Evolutionary conservation across 2,113 vertebrate species (phyloP).

Genomic region (Heptranchias perlo): DNA sequence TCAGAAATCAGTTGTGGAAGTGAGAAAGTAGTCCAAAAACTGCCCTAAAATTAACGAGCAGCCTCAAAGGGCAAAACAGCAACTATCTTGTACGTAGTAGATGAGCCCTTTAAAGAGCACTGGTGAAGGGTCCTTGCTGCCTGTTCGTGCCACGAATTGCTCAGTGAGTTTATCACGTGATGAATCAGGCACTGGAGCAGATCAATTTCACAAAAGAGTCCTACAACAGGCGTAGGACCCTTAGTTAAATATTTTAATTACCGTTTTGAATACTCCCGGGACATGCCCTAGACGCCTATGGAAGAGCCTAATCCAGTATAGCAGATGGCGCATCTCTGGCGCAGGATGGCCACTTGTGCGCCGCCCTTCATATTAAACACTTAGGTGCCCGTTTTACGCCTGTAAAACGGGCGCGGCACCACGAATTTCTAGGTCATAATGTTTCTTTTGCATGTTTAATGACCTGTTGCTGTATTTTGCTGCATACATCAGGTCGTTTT

Average conservation of each 20-base stretch:
- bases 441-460: not conserved
- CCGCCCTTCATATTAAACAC: not conserved
- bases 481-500: not conserved
- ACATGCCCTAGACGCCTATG: not conserved
- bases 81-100: not conserved
- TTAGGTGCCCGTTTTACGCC: not conserved
- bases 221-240: not conserved
- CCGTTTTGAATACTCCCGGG: too few species aligned
- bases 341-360: not conserved
- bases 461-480: not conserved
- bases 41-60: too few species aligned
- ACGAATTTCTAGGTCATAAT: not conserved
- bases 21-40: not conserved
- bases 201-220: not conserved
- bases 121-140: not conserved
- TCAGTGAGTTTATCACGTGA: not conserved
- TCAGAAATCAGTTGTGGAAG: not conserved
- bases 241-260: too few species aligned
- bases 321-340: too few species aligned
- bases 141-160: not conserved
- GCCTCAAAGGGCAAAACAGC: not conserved
- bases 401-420: not conserved
- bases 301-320: not conserved
- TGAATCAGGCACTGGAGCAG: not conserved
- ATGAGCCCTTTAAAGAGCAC: not conserved